A percentile compares a stretch with the other conserved stretches of the same genome.
phyloP scores from a whole-genome alignment of 64 coral and sea anemone genomes.

The Astreopora myriophthalma region DNA sequence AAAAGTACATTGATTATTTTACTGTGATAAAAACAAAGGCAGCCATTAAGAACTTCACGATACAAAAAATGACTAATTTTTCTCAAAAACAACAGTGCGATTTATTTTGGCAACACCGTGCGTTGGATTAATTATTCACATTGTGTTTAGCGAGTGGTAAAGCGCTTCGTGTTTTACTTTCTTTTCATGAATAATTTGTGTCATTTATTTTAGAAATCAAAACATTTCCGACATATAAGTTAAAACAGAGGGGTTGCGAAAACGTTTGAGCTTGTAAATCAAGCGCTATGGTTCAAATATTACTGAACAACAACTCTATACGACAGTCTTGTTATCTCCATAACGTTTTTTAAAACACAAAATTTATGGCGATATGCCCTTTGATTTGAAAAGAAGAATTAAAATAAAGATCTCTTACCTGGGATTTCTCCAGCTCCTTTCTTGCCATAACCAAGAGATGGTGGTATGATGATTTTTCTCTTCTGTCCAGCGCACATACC shows the following conservation, averaged over 20 bases:
- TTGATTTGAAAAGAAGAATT: neutral
- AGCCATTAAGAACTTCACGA: no score
- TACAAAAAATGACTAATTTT: no score
- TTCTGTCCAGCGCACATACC: constrained; percentile 90
- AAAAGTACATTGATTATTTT: no score
- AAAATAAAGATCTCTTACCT: constrained; percentile 47
- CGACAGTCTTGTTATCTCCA: no score
- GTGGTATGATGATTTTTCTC: constrained; percentile 88
- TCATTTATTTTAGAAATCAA: neutral
- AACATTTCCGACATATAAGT: neutral
- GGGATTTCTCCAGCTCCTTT: constrained; percentile 93
- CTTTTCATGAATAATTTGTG: neutral
- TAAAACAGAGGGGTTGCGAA: neutral
- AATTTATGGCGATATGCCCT: neutral
- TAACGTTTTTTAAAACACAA: no score
- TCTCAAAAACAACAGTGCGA: neutral
- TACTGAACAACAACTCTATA: no score
- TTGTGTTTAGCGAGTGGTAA: constrained; percentile 3
- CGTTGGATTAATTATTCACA: constrained; percentile 7
- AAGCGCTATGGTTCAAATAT: neutral
- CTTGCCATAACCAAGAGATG: constrained; percentile 90
- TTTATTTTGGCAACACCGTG: neutral
- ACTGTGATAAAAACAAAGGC: no score
- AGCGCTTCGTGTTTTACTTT: neutral
- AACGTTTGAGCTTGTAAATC: neutral